Percentiles rank a stretch among this genome's conserved stretches.
These are phyloP conservation scores for Eriocheir sinensis DNA, from an alignment of 1,140 invertebrate genomes.

Conservation along the genomic window DNA sequence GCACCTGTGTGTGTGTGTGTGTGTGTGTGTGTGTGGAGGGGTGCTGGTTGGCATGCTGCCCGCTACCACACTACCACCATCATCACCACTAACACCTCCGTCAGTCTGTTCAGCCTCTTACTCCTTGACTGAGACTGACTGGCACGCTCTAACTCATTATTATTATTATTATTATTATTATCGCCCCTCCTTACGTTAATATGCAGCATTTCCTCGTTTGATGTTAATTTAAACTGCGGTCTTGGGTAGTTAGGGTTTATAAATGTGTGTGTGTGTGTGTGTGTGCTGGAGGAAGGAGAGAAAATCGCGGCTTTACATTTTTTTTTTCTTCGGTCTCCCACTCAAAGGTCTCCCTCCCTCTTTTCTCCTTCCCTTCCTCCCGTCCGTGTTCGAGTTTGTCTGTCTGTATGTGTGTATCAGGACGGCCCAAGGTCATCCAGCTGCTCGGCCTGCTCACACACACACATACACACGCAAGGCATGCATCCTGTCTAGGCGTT, in stretches of 20 bases:
- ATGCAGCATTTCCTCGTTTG: background rate
- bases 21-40: background rate
- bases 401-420: background rate
- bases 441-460: background rate
- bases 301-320: background rate
- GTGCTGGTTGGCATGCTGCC: background rate
- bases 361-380: background rate
- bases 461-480: background rate
- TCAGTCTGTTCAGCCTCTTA: no score
- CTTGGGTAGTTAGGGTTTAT: background rate
- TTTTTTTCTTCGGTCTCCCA: background rate
- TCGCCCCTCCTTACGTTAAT: background rate
- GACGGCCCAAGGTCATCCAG: slow-evolving; percentile 31
- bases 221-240: background rate
- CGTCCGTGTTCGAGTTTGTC: background rate
- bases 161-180: slow-evolving; percentile 28
- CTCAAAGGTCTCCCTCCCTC: slow-evolving; percentile 30
- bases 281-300: background rate
- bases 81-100: background rate
- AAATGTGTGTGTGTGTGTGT: no score
- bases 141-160: background rate
- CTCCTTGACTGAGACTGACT: background rate
- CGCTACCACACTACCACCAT: background rate
- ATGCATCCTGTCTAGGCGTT: background rate
- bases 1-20: background rate